A percentile compares a stretch with the other conserved stretches of the same genome.
Conservation (phyloP, 2,797 vertebrate genomes). For the Hypotaenidia okinawae region DNA sequence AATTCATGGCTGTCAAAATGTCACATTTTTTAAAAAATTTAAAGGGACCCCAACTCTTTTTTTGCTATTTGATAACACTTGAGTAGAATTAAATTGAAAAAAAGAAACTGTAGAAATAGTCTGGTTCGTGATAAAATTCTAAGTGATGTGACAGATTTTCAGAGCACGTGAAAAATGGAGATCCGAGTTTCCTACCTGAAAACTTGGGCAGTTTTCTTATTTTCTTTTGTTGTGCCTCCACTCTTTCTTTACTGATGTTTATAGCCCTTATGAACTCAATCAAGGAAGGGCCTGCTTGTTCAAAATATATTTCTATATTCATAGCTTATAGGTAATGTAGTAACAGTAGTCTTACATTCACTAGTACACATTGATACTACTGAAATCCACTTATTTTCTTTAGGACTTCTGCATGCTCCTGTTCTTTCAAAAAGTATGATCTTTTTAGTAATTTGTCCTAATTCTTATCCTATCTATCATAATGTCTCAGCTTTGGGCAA, state of each 20-base stretch:
- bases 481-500: not conserved
- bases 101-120: not conserved
- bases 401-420: not conserved
- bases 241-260: constrained; percentile 20
- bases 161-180: not conserved
- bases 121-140: not conserved
- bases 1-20: constrained; percentile 29
- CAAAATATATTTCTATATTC: constrained; percentile 37
- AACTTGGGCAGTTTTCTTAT: not conserved
- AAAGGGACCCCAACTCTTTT: not conserved
- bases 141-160: not conserved
- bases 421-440: constrained; percentile 13
- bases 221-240: not conserved
- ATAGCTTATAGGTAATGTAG: not conserved
- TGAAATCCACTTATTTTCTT: constrained; percentile 12
- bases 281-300: not conserved
- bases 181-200: not conserved
- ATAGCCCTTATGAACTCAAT: not conserved
- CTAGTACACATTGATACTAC: not conserved
- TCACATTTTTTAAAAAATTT: constrained; percentile 14
- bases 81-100: not conserved
- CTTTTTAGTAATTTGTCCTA: not conserved
- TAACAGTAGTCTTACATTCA: not conserved
- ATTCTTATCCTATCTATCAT: not conserved
- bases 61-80: not conserved